Percentiles rank a stretch among this genome's conserved stretches.
Conservation (phyloP, 2,888 invertebrate species). For the Netelia virgata region DNA sequence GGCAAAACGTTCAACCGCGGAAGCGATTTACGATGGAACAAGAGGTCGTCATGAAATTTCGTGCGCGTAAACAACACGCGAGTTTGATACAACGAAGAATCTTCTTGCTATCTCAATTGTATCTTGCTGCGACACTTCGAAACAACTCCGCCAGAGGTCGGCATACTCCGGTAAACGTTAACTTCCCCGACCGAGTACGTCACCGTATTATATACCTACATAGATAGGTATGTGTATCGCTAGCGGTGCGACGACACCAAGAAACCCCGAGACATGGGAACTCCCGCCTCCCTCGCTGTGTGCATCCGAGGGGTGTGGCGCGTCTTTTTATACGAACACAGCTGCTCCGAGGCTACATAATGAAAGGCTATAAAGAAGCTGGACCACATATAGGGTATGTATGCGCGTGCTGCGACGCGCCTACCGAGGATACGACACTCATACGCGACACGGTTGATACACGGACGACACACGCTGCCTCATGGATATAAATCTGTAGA, state of each 20-base stretch:
- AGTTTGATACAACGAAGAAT: slow-evolving; percentile 23
- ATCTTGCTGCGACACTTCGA: slow-evolving; percentile 2
- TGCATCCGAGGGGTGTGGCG: slow-evolving; percentile 76
- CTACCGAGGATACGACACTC: slow-evolving; percentile 74
- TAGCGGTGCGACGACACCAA: slow-evolving; percentile 43
- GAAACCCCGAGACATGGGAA: slow-evolving; percentile 36
- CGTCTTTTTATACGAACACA: slow-evolving; percentile 77
- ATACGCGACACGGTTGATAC: slow-evolving; percentile 40
- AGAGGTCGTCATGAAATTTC: too few species aligned
- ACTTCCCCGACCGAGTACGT: neutral
- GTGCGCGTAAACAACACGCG: neutral
- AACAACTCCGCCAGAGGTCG: slow-evolving; percentile 42
- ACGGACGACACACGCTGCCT: slow-evolving; percentile 25
- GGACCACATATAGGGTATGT: slow-evolving; percentile 76
- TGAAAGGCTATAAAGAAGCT: slow-evolving; percentile 79
- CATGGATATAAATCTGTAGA: slow-evolving; percentile 74
- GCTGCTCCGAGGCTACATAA: slow-evolving; percentile 76
- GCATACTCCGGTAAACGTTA: slow-evolving; percentile 41
- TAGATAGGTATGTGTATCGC: slow-evolving; percentile 8
- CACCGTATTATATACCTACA: neutral
- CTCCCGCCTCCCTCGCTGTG: slow-evolving; percentile 58
- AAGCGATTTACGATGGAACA: too few species aligned
- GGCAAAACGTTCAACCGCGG: too few species aligned
- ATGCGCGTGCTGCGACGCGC: slow-evolving; percentile 79
- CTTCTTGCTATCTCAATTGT: slow-evolving; percentile 17